Evolutionary conservation across 2,888 invertebrate species (phyloP).

Genomic region (Netelia virgata): DNA sequence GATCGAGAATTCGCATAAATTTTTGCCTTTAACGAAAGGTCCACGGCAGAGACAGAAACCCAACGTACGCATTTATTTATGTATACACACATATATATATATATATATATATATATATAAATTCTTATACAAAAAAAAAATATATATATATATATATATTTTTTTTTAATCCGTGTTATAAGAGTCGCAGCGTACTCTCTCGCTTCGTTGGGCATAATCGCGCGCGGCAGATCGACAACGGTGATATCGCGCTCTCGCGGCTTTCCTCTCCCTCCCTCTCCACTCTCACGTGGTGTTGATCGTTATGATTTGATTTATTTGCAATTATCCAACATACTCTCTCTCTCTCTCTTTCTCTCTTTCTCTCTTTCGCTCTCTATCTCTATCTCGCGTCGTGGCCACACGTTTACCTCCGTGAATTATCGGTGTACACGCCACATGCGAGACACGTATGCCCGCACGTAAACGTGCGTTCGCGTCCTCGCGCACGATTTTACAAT

Average conservation of each 20-base stretch:
- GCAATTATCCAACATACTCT: slow-evolving; percentile 77
- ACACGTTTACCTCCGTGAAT: slow-evolving; percentile 72
- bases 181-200: slow-evolving; percentile 31
- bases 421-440: slow-evolving; percentile 73
- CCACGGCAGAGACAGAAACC: slow-evolving; percentile 17
- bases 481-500: slow-evolving; percentile 1
- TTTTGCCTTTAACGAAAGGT: slow-evolving; percentile 56
- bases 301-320: slow-evolving; percentile 83
- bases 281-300: slow-evolving; percentile 75
- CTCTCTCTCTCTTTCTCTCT: slow-evolving; percentile 56
- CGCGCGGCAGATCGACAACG: slow-evolving; percentile 66
- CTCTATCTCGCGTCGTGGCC: slow-evolving; percentile 40
- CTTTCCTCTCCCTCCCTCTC: slow-evolving; percentile 35
- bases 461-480: slow-evolving; percentile 18
- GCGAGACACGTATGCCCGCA: slow-evolving; percentile 23
- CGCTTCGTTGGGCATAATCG: slow-evolving; percentile 63
- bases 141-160: no score
- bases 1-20: slow-evolving; percentile 60
- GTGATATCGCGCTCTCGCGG: slow-evolving; percentile 64
- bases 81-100: background rate
- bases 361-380: slow-evolving; percentile 52
- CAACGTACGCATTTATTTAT: background rate
- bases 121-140: no score
- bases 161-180: background rate
- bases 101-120: slow-evolving; percentile 25